phyloP scores from a whole-genome alignment of 2,113 vertebrate species.

The Centropus unirufus region DNA sequence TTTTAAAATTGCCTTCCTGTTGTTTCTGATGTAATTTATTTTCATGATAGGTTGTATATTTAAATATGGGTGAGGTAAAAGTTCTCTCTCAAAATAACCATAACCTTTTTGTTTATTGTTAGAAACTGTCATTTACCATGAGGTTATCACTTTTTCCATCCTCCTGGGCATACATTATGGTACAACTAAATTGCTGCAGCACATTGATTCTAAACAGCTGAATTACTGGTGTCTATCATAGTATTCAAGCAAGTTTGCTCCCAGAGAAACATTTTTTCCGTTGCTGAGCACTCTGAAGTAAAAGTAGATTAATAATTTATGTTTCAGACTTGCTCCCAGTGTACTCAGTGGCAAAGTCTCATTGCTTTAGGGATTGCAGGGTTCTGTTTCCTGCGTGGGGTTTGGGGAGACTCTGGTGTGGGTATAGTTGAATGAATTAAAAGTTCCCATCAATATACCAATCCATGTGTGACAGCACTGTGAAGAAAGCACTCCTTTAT shows the following conservation, averaged over 20 bases:
- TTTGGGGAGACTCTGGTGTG: background rate
- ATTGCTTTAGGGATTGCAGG: background rate
- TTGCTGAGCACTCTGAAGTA: background rate
- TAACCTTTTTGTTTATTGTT: slow-evolving; percentile 32
- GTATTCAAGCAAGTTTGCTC: background rate
- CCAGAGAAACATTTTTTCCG: slow-evolving; percentile 29
- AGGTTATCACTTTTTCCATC: slow-evolving; percentile 68
- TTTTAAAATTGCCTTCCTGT: background rate
- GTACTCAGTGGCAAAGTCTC: background rate
- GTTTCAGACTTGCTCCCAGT: background rate
- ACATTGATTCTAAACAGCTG: slow-evolving; percentile 64
- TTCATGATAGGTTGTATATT: background rate
- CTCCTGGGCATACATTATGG: slow-evolving; percentile 55
- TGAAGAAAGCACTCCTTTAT: slow-evolving; percentile 64
- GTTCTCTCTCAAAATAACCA: slow-evolving; percentile 35
- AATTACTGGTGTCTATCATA: slow-evolving; percentile 33
- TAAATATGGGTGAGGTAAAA: background rate
- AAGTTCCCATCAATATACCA: slow-evolving; percentile 54
- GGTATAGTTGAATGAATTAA: slow-evolving; percentile 4
- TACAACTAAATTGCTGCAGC: slow-evolving; percentile 51
- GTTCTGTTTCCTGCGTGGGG: background rate
- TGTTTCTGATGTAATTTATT: background rate
- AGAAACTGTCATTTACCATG: slow-evolving; percentile 21
- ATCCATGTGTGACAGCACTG: slow-evolving; percentile 56
- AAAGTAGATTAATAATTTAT: slow-evolving; percentile 56